phyloP scores from a whole-genome alignment of 1,140 invertebrate genomes.

The Drosophila lacteicornis region DNA sequence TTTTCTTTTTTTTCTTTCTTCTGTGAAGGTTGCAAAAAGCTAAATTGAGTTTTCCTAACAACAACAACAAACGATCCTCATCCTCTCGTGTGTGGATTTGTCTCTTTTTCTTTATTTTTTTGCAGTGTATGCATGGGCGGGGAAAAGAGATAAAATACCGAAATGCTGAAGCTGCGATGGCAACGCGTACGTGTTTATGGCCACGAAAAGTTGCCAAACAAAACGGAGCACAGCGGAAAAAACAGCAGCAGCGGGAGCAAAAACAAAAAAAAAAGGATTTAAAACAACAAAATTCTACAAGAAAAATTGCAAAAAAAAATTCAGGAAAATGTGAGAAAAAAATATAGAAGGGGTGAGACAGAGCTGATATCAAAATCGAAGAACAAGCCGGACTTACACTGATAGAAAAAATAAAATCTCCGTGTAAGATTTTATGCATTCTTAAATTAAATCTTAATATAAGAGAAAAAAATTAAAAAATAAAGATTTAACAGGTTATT shows the following conservation, averaged over 20 bases:
- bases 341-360: neutral
- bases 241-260: constrained; percentile 16
- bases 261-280: constrained; percentile 1
- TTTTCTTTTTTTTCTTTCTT: constrained; percentile 25
- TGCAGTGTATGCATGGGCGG: constrained; percentile 11
- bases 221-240: constrained; percentile 56
- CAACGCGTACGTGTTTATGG: constrained; percentile 80
- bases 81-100: constrained; percentile 39
- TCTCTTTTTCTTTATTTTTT: constrained; percentile 3
- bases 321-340: constrained; percentile 19
- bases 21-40: constrained; percentile 78
- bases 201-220: constrained; percentile 80
- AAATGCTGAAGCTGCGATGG: constrained; percentile 71
- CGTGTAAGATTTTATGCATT: too few species aligned
- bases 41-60: constrained; percentile 81
- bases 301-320: constrained; percentile 21
- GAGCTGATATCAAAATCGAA: neutral
- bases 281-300: constrained; percentile 8
- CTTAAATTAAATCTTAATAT: too few species aligned
- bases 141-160: constrained; percentile 63
- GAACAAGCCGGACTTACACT: too few species aligned
- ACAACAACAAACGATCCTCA: constrained; percentile 60
- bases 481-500: too few species aligned
- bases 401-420: too few species aligned
- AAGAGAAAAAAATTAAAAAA: too few species aligned